Percentiles rank a stretch among this genome's conserved stretches.
These are phyloP conservation scores for Paradisaea rubra DNA, from an alignment of 2,113 vertebrate species.

Conservation along the genomic window DNA sequence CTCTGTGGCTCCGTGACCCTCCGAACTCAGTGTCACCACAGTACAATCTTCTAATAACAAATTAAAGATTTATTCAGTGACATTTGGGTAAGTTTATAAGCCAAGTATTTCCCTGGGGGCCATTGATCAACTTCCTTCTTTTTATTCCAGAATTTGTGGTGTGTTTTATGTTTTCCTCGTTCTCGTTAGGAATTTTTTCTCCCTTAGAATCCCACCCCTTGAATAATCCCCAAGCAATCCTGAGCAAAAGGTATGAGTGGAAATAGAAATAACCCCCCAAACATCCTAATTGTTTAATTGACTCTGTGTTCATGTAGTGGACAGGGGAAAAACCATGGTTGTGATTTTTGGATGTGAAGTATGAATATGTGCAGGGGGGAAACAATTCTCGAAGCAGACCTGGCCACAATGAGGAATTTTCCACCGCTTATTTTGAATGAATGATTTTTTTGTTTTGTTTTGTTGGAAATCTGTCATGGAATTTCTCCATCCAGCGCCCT, in stretches of 20 bases:
- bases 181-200: not conserved
- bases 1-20: not conserved
- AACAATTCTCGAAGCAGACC: not conserved
- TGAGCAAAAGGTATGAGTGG: not conserved
- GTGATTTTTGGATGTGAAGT: not conserved
- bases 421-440: not conserved
- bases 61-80: not conserved
- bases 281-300: not conserved
- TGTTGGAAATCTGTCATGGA: constrained; percentile 25
- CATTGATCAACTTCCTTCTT: not conserved
- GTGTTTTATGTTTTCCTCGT: not conserved
- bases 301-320: not conserved
- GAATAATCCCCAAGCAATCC: not conserved
- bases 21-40: not conserved
- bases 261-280: not conserved
- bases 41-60: not conserved
- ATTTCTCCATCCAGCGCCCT: not conserved
- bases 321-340: not conserved
- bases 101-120: not conserved
- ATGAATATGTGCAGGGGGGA: not conserved
- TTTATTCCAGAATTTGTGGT: not conserved
- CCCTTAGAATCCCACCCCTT: not conserved
- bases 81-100: not conserved
- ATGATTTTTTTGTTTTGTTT: not conserved
- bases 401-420: not conserved